Evolutionary conservation across 2,888 invertebrate genomes (phyloP).

Genomic region (Drepanosiphum platanoidis): DNA sequence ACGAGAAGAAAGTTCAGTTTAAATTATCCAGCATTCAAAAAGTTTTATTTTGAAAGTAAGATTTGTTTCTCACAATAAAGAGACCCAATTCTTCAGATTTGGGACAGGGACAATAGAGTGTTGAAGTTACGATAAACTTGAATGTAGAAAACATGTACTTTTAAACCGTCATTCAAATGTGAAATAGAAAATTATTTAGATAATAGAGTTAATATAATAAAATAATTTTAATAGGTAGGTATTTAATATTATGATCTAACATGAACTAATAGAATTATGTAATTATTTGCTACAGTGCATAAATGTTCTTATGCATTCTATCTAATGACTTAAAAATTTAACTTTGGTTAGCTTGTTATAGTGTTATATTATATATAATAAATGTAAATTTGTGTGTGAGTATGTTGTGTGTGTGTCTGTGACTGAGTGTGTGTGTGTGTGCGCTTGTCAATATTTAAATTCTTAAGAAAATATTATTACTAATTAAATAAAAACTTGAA

Average conservation of each 20-base stretch:
- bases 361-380: neutral
- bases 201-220: neutral
- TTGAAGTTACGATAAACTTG: neutral
- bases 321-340: neutral
- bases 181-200: neutral
- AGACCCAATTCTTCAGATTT: neutral
- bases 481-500: neutral
- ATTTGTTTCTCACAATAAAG: too few species aligned
- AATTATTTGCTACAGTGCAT: neutral
- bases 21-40: neutral
- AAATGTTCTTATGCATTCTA: too few species aligned
- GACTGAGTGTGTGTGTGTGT: neutral
- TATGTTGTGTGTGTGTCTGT: neutral
- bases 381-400: neutral
- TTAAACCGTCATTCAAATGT: neutral
- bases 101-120: neutral
- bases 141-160: neutral
- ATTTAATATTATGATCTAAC: neutral
- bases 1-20: neutral
- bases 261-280: neutral
- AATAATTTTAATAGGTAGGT: neutral
- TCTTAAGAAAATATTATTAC: neutral
- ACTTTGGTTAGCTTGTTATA: too few species aligned
- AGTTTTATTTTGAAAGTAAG: neutral
- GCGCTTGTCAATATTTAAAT: too few species aligned